Evolutionary conservation across 2,888 invertebrate species (phyloP).

Genomic region (Pachymerium ferrugineum): DNA sequence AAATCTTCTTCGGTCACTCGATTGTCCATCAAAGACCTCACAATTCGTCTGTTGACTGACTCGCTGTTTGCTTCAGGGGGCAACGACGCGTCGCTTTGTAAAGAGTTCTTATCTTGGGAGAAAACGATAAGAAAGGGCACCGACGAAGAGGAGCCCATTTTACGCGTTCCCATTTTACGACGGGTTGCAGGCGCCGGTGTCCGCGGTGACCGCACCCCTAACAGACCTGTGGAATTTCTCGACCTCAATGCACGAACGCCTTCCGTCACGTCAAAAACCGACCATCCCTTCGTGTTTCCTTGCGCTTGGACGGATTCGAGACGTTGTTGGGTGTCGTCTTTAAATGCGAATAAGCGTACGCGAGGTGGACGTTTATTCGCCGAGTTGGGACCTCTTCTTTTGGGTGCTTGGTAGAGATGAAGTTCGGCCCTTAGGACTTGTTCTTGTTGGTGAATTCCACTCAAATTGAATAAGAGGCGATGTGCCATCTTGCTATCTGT

Average conservation of each 20-base stretch:
- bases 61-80: neutral
- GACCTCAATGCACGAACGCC: neutral
- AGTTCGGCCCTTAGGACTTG: constrained; percentile 46
- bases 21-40: constrained; percentile 22
- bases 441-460: constrained; percentile 44
- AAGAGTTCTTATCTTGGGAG: constrained; percentile 45
- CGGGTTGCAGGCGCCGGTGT: no score
- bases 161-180: neutral
- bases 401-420: constrained; percentile 43
- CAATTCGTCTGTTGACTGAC: neutral
- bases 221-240: neutral
- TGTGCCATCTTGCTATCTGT: neutral
- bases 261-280: constrained; percentile 44
- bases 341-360: neutral
- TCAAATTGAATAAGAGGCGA: constrained; percentile 47
- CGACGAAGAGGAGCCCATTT: constrained; percentile 35
- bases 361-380: neutral
- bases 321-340: no score
- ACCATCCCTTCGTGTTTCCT: constrained; percentile 46
- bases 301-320: constrained; percentile 31
- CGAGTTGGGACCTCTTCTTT: neutral
- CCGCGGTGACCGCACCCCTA: neutral
- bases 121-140: constrained; percentile 47
- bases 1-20: constrained; percentile 23
- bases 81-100: constrained; percentile 32